Percentiles rank a stretch among this genome's conserved stretches.
Conservation (phyloP, 2,113 vertebrate species). For the Procapra przewalskii region DNA sequence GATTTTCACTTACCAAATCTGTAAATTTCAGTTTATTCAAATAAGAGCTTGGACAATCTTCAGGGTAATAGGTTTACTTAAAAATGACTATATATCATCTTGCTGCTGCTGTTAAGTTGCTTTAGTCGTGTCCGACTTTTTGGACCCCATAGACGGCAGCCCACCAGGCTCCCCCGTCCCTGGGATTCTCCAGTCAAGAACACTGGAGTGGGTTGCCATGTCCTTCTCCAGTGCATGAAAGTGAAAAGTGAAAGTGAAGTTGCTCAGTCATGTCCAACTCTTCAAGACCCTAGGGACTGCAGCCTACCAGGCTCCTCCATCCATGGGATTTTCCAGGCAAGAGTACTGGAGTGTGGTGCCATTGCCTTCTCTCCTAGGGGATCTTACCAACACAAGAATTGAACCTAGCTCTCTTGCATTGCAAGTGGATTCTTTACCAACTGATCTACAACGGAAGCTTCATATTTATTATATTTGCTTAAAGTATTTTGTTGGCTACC, state of each 20-base stretch:
- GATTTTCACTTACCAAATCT: neutral
- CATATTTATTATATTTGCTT: neutral
- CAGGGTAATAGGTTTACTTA: neutral
- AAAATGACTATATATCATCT: neutral
- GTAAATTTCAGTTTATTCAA: neutral
- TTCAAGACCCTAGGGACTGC: too few species aligned
- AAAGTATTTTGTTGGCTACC: neutral
- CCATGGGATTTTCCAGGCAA: too few species aligned
- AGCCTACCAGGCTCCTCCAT: too few species aligned
- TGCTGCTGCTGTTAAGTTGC: too few species aligned
- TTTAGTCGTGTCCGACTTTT: too few species aligned
- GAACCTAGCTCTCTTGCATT: neutral
- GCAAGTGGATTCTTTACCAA: neutral
- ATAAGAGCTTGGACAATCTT: neutral
- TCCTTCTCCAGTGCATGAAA: too few species aligned
- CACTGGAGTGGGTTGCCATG: too few species aligned
- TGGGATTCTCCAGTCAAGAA: too few species aligned
- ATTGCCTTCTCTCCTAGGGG: neutral
- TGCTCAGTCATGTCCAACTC: accelerated
- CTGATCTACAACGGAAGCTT: neutral
- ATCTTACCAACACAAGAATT: neutral
- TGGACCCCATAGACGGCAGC: accelerated
- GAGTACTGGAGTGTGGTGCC: too few species aligned
- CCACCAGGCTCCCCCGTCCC: too few species aligned
- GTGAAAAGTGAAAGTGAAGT: too few species aligned